Evolutionary conservation across 2,113 vertebrate species (phyloP).

Genomic region (Falcunculus frontatus): DNA sequence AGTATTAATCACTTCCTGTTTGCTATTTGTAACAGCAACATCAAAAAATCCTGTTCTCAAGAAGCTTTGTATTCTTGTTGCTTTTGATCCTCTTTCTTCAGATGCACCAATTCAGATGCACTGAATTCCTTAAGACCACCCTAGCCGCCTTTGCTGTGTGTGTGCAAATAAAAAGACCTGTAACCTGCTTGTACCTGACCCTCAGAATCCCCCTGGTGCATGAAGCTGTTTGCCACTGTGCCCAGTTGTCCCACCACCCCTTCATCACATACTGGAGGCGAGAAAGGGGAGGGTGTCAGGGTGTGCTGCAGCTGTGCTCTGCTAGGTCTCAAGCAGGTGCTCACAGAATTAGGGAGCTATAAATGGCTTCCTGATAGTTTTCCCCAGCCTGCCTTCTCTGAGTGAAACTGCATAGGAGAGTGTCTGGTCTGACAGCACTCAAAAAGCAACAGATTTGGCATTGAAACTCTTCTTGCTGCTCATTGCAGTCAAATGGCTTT

Average conservation of each 20-base stretch:
- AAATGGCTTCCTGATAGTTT: not conserved
- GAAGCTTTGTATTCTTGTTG: not conserved
- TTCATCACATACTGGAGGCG: not conserved
- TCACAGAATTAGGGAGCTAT: not conserved
- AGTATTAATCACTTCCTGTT: not conserved
- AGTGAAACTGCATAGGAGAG: not conserved
- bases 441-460: not conserved
- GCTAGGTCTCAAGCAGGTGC: not conserved
- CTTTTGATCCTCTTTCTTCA: not conserved
- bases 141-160: accelerated
- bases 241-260: not conserved
- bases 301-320: not conserved
- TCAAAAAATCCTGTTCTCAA: not conserved
- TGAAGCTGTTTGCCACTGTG: not conserved
- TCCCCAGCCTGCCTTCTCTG: not conserved
- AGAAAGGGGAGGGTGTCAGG: not conserved
- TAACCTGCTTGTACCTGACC: not conserved
- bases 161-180: not conserved
- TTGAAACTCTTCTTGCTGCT: not conserved
- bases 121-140: not conserved
- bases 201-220: not conserved
- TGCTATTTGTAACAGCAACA: not conserved
- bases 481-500: not conserved
- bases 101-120: not conserved
- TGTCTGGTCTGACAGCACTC: not conserved